Conservation (phyloP, 2,113 vertebrate species). For the Leucoraja erinaceus region DNA sequence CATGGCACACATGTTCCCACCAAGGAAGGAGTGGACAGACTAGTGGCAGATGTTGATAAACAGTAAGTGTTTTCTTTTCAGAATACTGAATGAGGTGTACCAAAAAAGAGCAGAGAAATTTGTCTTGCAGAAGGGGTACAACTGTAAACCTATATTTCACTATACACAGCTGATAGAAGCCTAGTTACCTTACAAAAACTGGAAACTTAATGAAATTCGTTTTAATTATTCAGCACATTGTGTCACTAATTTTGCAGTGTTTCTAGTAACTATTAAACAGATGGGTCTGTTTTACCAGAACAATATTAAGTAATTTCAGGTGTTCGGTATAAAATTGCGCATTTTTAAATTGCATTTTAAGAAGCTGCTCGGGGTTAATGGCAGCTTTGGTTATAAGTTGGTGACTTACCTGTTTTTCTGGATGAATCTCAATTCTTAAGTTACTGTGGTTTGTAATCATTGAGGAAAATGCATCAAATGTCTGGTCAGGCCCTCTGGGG, state of each 20-base stretch:
- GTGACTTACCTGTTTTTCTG: not conserved
- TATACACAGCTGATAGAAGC: not conserved
- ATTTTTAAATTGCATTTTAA: not conserved
- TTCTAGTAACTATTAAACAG: not conserved
- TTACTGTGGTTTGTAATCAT: not conserved
- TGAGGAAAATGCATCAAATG: constrained; percentile 32
- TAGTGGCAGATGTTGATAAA: constrained; percentile 89
- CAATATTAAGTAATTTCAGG: not conserved
- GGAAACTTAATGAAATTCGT: not conserved
- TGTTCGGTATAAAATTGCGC: not conserved
- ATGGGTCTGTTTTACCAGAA: not conserved
- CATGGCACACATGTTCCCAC: constrained; percentile 84
- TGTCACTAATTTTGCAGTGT: not conserved
- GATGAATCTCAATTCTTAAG: constrained; percentile 13
- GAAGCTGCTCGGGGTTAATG: not conserved
- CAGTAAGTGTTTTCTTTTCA: constrained; percentile 67
- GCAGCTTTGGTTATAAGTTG: not conserved
- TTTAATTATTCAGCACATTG: not conserved
- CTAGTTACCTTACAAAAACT: not conserved
- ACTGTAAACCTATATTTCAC: not conserved
- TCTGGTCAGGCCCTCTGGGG: not conserved
- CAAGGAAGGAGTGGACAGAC: constrained; percentile 77
- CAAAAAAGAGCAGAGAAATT: not conserved
- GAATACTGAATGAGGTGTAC: not conserved
- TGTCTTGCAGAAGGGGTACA: not conserved